Evolutionary conservation across 2,113 vertebrate species (phyloP).

Genomic region (Abramis brama): DNA sequence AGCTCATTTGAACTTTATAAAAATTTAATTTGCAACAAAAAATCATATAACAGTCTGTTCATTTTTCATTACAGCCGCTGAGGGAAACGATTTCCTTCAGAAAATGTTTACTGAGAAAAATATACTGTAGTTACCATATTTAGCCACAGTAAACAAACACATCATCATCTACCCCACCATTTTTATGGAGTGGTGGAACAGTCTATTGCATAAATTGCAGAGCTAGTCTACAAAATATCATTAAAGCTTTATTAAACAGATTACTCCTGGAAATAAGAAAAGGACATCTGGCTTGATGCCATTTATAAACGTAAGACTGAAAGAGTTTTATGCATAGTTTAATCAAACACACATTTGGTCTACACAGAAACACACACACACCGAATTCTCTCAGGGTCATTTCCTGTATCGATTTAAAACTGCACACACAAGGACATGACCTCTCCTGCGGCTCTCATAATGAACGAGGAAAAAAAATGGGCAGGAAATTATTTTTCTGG

Average conservation of each 20-base stretch:
- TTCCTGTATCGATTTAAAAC: constrained; percentile 21
- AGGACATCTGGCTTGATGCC: neutral
- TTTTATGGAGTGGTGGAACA: constrained; percentile 60
- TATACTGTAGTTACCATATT: constrained; percentile 51
- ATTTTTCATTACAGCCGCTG: neutral
- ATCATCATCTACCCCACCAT: constrained; percentile 53
- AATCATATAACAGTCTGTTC: neutral
- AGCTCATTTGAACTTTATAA: constrained; percentile 30
- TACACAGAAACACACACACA: constrained; percentile 3
- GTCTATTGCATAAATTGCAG: constrained; percentile 50
- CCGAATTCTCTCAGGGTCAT: constrained; percentile 8
- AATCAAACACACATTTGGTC: constrained; percentile 39
- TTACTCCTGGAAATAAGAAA: constrained; percentile 46
- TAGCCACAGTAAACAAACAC: constrained; percentile 64
- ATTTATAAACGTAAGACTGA: neutral
- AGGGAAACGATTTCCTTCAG: neutral
- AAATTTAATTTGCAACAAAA: neutral
- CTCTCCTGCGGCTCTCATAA: constrained; percentile 17
- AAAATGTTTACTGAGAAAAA: constrained; percentile 57
- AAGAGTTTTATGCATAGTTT: constrained; percentile 11
- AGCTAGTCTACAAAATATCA: constrained; percentile 46
- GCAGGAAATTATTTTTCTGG: constrained; percentile 45
- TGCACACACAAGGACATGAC: constrained; percentile 11
- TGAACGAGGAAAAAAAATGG: constrained; percentile 52
- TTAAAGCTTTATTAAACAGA: constrained; percentile 53